These are phyloP conservation scores for Noctua fimbriata DNA, from an alignment of 2,888 invertebrate genomes.

Conservation along the genomic window DNA sequence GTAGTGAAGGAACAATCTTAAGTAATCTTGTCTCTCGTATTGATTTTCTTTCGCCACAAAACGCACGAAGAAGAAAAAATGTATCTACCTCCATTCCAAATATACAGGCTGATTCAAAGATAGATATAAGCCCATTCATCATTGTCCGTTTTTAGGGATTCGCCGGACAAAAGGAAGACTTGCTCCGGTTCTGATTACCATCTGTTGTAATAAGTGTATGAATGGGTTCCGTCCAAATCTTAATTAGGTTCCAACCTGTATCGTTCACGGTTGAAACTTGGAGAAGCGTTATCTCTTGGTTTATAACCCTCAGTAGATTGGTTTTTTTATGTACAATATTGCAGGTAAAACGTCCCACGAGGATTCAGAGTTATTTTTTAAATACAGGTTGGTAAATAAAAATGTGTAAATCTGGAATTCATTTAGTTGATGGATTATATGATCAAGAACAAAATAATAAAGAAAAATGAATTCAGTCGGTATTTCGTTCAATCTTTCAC, in stretches of 20 bases:
- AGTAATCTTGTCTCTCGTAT: constrained; percentile 47
- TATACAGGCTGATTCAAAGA: constrained; percentile 52
- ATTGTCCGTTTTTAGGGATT: constrained; percentile 73
- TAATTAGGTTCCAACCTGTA: constrained; percentile 74
- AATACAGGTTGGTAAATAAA: too few species aligned
- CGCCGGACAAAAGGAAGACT: constrained; percentile 76
- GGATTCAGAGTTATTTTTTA: background rate
- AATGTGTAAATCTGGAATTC: background rate
- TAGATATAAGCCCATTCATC: constrained; percentile 74
- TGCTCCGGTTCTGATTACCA: constrained; percentile 75
- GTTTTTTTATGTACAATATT: constrained; percentile 38
- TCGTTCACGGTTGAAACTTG: constrained; percentile 67
- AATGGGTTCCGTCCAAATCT: constrained; percentile 73
- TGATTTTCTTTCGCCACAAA: constrained; percentile 32
- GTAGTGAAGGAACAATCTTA: constrained; percentile 14
- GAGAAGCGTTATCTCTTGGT: constrained; percentile 50
- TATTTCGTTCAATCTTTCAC: constrained; percentile 30
- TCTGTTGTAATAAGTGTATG: constrained; percentile 78
- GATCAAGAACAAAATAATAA: constrained; percentile 8
- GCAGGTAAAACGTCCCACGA: background rate
- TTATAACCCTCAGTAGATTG: constrained; percentile 31
- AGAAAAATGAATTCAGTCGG: constrained; percentile 4
- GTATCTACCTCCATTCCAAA: constrained; percentile 21
- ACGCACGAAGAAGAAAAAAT: constrained; percentile 12
- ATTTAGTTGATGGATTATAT: constrained; percentile 18